Evolutionary conservation across 2,113 vertebrate genomes (phyloP).

Genomic region (Paradoxurus hermaphroditus): DNA sequence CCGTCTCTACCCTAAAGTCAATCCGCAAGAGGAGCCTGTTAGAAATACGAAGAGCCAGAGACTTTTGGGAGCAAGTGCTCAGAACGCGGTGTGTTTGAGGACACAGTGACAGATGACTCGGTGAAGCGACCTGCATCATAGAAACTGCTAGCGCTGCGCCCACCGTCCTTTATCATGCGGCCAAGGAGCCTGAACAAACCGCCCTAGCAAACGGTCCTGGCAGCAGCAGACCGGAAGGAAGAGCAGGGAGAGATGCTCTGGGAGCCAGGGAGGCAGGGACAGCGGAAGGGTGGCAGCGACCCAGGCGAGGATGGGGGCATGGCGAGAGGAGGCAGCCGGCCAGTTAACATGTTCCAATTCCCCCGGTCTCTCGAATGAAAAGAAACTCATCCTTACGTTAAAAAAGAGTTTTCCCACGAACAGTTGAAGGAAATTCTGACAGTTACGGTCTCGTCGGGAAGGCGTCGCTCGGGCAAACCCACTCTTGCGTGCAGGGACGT

Average conservation of each 20-base stretch:
- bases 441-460: not conserved
- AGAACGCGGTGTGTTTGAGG: not conserved
- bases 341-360: not conserved
- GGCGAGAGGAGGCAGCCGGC: accelerated
- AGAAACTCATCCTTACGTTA: not conserved
- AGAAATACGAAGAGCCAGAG: not conserved
- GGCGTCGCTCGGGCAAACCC: not conserved
- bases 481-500: not conserved
- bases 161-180: not conserved
- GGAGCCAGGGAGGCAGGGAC: not conserved
- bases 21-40: not conserved
- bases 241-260: not conserved
- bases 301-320: not conserved
- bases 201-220: not conserved
- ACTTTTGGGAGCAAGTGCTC: not conserved
- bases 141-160: not conserved
- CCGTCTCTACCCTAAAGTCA: not conserved
- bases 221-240: not conserved
- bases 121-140: not conserved
- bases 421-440: not conserved
- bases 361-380: not conserved
- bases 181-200: not conserved
- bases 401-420: not conserved
- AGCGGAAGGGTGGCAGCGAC: not conserved
- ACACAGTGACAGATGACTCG: not conserved